Evolutionary conservation across 1,140 invertebrate genomes (phyloP).

Genomic region (Ladona fulva): DNA sequence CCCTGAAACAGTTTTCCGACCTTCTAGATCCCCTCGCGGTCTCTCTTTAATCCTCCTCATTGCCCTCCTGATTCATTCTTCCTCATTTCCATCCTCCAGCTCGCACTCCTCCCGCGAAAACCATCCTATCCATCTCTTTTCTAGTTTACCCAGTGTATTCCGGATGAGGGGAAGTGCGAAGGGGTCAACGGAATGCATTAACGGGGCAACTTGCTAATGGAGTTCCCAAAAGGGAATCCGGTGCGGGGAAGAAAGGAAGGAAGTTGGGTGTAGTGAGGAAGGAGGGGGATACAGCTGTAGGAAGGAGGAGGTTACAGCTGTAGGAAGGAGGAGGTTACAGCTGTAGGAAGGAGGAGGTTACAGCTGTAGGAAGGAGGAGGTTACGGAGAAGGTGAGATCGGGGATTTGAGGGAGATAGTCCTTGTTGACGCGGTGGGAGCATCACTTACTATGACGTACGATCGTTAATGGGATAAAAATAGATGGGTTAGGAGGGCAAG

Average conservation of each 20-base stretch:
- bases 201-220: not conserved
- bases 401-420: not conserved
- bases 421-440: not conserved
- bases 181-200: not conserved
- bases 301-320: not conserved
- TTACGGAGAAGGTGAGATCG: not conserved
- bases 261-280: not conserved
- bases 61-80: too few relatives aligned
- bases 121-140: too few relatives aligned
- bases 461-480: slow-evolving; percentile 10
- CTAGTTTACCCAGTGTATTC: not conserved
- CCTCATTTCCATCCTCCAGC: too few relatives aligned
- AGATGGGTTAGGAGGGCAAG: not conserved
- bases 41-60: too few relatives aligned
- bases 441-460: not conserved
- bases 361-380: too few relatives aligned
- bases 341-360: not conserved
- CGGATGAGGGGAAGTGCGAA: not conserved
- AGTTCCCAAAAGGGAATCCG: not conserved
- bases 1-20: too few relatives aligned
- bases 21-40: too few relatives aligned
- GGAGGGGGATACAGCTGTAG: not conserved
- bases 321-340: not conserved
- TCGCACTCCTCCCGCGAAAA: too few relatives aligned
- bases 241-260: not conserved